Base-by-base conservation (phyloP, 2,113 vertebrate species). In the Cynopterus brachyotis region DNA sequence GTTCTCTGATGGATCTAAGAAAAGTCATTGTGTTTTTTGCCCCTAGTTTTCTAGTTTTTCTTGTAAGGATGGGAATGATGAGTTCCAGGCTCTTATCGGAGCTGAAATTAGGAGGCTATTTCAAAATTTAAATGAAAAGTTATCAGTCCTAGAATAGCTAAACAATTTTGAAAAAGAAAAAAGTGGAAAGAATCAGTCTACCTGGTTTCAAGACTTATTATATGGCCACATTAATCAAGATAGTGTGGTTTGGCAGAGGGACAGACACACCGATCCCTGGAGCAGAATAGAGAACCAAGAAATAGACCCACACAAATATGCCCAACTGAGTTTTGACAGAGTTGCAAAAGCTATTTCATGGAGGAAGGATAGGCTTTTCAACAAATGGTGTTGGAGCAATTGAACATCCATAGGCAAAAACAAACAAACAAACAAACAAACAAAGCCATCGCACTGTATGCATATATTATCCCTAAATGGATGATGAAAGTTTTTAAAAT, bases 121-220 rank as follows among this genome's bases (percentile, higher is more conserved):
- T 50, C 30, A 64, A 89, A 93, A 86, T 91, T 32, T 82, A 57
- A 47, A 50, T 75, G 47, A 47, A 93, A 86, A 91, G 13, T 6
- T 9, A 59, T 8, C 85, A 16, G 32, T 79, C 24, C 22, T 80
- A 66, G 53, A 86, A 30, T 70, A 76, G 15, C 12, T 85, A 70
- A 93, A 76, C 45, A 62, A 67, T 60, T 83, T 60, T 83, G 30
- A 55, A 84, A 93, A 84, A 96, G 59, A 87, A 76, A n/a, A 19
- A 87, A 40, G 5, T n/a, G n/a, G 22, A 53, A 70, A 26, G 26
- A 87, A 66, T 91, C 26, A 59, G 4, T 40, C 42, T 79, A 80
- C 24, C 17, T 80, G 28, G 60, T 91, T 57, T 93, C 40, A 72
- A 79, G 62, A 50, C 5, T 87, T 55, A 78, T 53, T 76, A 55